Evolutionary conservation across 2,888 invertebrate species (phyloP).

Genomic region (Acholoe squamosa): DNA sequence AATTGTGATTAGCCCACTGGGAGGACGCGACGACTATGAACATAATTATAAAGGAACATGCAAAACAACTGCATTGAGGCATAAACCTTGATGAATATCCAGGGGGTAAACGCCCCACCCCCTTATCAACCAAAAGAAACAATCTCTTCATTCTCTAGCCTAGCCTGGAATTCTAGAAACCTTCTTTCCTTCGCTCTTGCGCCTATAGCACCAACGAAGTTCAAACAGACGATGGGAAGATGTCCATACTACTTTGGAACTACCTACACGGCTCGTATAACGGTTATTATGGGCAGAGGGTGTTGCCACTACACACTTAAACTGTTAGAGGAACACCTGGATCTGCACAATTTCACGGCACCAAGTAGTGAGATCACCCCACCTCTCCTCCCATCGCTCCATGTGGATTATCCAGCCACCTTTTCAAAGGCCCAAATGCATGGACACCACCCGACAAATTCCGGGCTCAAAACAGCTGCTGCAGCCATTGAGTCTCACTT

Average conservation of each 20-base stretch:
- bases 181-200: too few relatives aligned
- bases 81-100: too few relatives aligned
- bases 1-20: too few relatives aligned
- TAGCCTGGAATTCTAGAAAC: too few relatives aligned
- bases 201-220: not conserved
- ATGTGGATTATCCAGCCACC: not conserved
- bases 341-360: not conserved
- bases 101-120: too few relatives aligned
- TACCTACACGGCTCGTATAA: too few relatives aligned
- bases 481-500: slow-evolving; percentile 13
- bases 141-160: too few relatives aligned
- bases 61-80: too few relatives aligned
- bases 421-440: not conserved
- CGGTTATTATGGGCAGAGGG: not conserved
- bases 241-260: not conserved
- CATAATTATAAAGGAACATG: too few relatives aligned
- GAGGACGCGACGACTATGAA: too few relatives aligned
- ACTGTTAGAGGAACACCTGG: slow-evolving; percentile 11
- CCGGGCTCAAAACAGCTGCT: not conserved
- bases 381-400: not conserved
- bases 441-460: slow-evolving; percentile 10
- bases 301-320: slow-evolving; percentile 27
- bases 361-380: not conserved
- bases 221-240: not conserved
- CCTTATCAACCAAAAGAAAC: too few relatives aligned